Base-by-base conservation (phyloP, 2,113 vertebrate species). In the Oriolus oriolus region DNA sequence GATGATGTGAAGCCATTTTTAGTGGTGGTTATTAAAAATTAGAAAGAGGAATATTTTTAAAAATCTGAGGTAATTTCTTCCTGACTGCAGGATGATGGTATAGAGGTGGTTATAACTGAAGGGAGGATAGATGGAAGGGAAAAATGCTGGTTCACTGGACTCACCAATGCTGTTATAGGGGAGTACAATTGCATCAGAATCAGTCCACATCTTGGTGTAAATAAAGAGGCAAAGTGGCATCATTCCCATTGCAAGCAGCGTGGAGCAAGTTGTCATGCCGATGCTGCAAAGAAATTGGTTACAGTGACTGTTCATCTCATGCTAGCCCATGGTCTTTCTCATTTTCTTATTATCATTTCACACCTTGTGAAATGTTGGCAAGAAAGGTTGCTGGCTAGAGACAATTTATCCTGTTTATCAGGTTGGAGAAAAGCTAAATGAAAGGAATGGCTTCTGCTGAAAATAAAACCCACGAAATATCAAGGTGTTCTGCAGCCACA, bases 191-290 rank as follows among this genome's bases (percentile, higher is more conserved):
- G 93, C 75, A 13, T 95, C 60, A 4, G 97, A 7, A 52, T 98
- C 98, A 3, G 98, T 98, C 99, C 99, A 99, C 77, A 92, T 79
- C 53, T 98, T 97, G 78, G 99, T 99, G 90, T 99, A 99, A 92
- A 99, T 60, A 66, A 98, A 95, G 57, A 99, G 98, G 92, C 99
- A 99, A 66, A 99, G 98, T 2, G 99, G 99, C 99, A 99, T 99
- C 99, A 99, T 99, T 35, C 99, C 99, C 97, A 99, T 94, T 37
- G 99, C 99, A 89, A 99, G 59, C 68, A 99, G 90, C 0, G 99
- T 99, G 68, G 99, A 99, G 50, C 99, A 99, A 21, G 98, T 98
- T 30, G 99, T 99, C 99, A 99, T 99, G 96, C 99, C 99, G 98
- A 99, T 90, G 49, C 99, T 99, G 97, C 31, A 97, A 98, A 91